phyloP scores from a whole-genome alignment of 2,113 vertebrate species.

The Pandion haliaetus region DNA sequence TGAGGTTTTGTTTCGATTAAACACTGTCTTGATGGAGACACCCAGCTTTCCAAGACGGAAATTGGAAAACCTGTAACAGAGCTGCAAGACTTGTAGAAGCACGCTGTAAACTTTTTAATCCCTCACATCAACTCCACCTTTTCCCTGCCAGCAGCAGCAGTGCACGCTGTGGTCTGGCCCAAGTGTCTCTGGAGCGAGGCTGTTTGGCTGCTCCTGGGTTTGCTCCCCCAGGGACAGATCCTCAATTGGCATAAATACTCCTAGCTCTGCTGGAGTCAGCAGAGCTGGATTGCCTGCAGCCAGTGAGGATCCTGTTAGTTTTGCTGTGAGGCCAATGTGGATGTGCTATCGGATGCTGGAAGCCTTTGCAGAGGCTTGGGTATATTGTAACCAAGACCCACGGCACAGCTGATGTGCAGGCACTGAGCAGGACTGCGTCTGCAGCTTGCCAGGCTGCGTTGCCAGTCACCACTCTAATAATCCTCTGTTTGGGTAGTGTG shows the following conservation, averaged over 20 bases:
- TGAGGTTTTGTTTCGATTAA: neutral
- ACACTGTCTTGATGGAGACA: neutral
- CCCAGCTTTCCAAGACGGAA: neutral
- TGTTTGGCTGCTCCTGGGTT: neutral
- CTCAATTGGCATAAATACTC: accelerated
- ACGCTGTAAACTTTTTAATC: neutral
- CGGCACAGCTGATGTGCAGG: neutral
- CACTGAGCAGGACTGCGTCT: accelerated
- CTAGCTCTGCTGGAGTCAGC: neutral
- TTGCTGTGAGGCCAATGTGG: accelerated
- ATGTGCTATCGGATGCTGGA: accelerated
- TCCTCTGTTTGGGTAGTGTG: neutral
- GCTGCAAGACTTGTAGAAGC: neutral
- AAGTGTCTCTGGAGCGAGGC: neutral
- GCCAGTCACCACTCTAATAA: neutral
- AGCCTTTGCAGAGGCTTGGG: accelerated
- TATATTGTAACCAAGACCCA: accelerated
- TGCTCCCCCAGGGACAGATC: neutral
- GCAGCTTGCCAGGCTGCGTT: no score
- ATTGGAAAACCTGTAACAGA: neutral
- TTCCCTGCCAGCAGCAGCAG: neutral
- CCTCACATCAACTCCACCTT: neutral
- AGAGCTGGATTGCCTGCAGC: neutral
- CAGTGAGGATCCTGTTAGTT: accelerated
- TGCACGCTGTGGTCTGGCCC: neutral